Percentiles rank a stretch among this genome's conserved stretches.
phyloP scores from a whole-genome alignment of 1,140 invertebrate genomes.

The Teleogryllus occipitalis region DNA sequence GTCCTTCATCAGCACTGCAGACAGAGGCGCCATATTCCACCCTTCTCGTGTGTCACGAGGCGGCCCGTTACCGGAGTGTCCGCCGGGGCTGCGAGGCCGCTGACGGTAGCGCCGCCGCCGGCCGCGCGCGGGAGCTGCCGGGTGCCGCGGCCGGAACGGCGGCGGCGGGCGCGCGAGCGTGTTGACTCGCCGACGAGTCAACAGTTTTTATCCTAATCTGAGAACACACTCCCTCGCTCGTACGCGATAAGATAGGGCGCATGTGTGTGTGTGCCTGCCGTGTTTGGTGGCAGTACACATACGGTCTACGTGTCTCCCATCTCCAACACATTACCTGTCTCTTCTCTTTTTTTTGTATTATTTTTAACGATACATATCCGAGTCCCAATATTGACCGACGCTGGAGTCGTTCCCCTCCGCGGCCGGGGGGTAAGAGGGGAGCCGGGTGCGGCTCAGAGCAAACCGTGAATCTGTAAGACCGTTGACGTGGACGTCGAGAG shows the following conservation, averaged over 20 bases:
- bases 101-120: neutral
- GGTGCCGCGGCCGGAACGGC: too few species aligned
- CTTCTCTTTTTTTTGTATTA: neutral
- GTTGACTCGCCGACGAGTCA: neutral
- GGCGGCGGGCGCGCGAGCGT: neutral
- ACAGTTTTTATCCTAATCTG: neutral
- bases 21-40: too few species aligned
- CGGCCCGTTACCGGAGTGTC: too few species aligned
- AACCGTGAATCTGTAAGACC: too few species aligned
- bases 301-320: neutral
- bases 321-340: neutral
- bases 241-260: neutral
- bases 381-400: neutral
- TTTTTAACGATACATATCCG: neutral
- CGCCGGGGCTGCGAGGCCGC: too few species aligned
- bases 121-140: neutral
- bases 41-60: too few species aligned
- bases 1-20: too few species aligned
- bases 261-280: neutral
- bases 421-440: too few species aligned
- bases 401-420: too few species aligned
- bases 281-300: neutral
- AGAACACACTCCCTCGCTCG: neutral
- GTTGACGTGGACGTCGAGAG: too few species aligned
- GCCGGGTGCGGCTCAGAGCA: too few species aligned